A percentile compares a stretch with the other conserved stretches of the same genome.
Conservation (phyloP, 2,888 invertebrate species). For the Metallyticus violacea region DNA sequence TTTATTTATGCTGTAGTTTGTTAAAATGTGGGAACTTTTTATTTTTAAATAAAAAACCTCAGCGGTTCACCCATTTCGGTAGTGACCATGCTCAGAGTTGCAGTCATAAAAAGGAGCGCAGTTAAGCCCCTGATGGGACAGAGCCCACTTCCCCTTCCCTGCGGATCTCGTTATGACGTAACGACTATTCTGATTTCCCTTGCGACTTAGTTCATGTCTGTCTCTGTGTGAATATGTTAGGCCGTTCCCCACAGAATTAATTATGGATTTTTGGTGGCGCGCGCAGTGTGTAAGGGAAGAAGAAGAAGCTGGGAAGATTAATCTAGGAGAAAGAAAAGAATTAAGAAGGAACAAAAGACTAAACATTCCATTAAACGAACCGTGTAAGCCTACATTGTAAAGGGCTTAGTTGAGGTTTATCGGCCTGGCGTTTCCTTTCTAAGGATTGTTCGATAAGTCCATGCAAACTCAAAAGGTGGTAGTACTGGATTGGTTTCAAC, state of each 20-base stretch:
- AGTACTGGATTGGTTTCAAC: too few species aligned
- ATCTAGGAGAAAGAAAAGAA: background rate
- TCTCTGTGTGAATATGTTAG: background rate
- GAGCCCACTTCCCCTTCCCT: too few species aligned
- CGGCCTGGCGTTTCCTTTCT: too few species aligned
- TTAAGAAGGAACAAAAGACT: background rate
- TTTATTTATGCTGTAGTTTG: too few species aligned
- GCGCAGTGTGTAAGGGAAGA: too few species aligned
- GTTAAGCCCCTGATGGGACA: too few species aligned
- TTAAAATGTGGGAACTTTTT: too few species aligned
- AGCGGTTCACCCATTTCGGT: background rate
- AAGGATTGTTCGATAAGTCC: too few species aligned
- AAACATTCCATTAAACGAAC: background rate
- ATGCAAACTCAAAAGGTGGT: too few species aligned
- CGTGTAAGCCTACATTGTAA: background rate
- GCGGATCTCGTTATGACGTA: background rate
- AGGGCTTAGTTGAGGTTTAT: too few species aligned
- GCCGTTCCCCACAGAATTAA: background rate
- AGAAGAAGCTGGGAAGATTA: background rate
- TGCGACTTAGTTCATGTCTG: background rate
- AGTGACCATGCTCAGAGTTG: background rate
- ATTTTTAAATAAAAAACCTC: too few species aligned
- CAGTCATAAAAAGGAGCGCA: background rate
- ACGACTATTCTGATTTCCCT: background rate
- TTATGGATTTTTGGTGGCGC: background rate